Conservation (phyloP, 1,140 invertebrate species). For the Drosophila littoralis region DNA sequence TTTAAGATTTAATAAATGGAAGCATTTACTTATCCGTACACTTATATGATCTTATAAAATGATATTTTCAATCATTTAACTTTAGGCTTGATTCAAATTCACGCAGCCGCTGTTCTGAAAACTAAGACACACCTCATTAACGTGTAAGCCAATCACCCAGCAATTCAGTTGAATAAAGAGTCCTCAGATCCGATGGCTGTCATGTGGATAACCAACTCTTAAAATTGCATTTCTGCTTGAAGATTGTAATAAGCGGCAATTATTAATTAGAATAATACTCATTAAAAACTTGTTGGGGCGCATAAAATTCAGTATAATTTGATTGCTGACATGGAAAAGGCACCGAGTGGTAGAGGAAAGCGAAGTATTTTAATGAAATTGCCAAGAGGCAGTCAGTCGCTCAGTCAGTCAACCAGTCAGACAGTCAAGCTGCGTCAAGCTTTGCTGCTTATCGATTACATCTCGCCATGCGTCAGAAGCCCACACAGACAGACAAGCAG, state of each 20-base stretch:
- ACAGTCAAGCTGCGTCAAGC: conserved; percentile 53
- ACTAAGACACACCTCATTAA: no score
- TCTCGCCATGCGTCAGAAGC: conserved; percentile 47
- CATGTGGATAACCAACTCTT: neutral
- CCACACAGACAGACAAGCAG: conserved; percentile 16
- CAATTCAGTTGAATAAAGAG: neutral
- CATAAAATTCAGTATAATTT: conserved; percentile 73
- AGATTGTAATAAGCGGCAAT: conserved; percentile 41
- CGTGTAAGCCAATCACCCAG: neutral
- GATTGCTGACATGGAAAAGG: conserved; percentile 39
- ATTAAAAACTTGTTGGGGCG: conserved; percentile 67
- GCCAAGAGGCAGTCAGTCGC: conserved; percentile 35
- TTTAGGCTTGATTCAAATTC: neutral
- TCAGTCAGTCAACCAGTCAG: conserved; percentile 32
- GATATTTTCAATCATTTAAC: no score
- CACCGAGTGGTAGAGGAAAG: neutral
- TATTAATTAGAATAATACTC: conserved; percentile 70
- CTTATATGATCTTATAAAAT: no score
- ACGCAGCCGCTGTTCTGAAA: neutral
- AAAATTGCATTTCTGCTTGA: neutral
- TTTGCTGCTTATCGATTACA: conserved; percentile 75
- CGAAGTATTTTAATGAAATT: conserved; percentile 68
- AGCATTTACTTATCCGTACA: no score
- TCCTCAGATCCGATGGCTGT: neutral
- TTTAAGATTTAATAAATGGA: no score